Conservation (phyloP, 2,113 vertebrate species). For the Proterorhinus semilunaris region DNA sequence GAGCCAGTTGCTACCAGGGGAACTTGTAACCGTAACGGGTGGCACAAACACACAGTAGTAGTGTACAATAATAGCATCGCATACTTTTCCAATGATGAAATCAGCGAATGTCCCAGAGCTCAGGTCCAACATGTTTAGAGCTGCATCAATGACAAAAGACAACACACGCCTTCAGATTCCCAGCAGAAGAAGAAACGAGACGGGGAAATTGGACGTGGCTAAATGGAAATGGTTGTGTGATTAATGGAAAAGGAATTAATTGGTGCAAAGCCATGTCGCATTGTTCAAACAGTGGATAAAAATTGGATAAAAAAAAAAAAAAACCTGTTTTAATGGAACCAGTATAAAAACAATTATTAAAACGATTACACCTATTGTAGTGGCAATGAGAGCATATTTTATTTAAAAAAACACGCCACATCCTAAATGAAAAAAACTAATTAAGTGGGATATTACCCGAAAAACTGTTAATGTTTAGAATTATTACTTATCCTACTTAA, state of each 20-base stretch:
- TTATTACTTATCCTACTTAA: too few relatives aligned
- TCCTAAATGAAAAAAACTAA: too few relatives aligned
- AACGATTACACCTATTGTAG: too few relatives aligned
- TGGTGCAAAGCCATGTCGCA: too few relatives aligned
- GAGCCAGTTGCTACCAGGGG: slow-evolving; percentile 40
- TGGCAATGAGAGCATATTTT: too few relatives aligned
- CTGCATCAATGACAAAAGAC: background rate
- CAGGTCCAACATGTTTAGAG: background rate
- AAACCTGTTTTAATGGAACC: too few relatives aligned
- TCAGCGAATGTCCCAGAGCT: background rate
- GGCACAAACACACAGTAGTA: slow-evolving; percentile 10
- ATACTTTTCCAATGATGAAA: background rate
- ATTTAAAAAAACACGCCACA: too few relatives aligned
- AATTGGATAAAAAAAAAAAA: too few relatives aligned
- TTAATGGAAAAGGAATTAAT: background rate
- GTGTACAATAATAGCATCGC: background rate
- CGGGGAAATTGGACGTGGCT: background rate
- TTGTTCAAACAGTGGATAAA: too few relatives aligned
- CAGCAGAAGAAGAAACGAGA: background rate
- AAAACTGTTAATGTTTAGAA: too few relatives aligned
- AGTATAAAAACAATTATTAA: too few relatives aligned
- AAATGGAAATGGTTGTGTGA: background rate
- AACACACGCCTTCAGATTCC: slow-evolving; percentile 12
- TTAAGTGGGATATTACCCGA: too few relatives aligned
- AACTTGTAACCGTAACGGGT: slow-evolving; percentile 35